phyloP scores from a whole-genome alignment of 2,113 vertebrate genomes.

The Alosa alosa region DNA sequence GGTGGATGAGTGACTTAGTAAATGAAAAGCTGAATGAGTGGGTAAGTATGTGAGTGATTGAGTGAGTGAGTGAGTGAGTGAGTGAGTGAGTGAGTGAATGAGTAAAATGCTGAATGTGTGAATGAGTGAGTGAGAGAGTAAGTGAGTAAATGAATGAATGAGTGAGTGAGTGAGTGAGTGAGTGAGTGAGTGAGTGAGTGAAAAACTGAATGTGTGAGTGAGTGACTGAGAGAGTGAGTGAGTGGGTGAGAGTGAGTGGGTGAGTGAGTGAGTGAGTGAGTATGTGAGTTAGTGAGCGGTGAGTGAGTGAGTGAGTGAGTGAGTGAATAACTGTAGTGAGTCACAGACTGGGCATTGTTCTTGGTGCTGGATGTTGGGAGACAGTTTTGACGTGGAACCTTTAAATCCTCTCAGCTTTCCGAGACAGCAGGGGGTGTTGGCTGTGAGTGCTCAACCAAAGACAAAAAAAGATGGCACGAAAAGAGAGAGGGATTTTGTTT shows the following conservation, averaged over 20 bases:
- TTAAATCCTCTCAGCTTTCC: conserved; percentile 34
- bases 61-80: no score
- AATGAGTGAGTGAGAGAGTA: not conserved
- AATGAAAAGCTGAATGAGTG: not conserved
- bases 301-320: not conserved
- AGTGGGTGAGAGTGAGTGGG: not conserved
- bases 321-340: not conserved
- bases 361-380: not conserved
- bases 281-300: not conserved
- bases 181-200: not conserved
- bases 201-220: not conserved
- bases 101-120: no score
- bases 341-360: conserved; percentile 3
- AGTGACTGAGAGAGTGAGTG: not conserved
- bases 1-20: no score
- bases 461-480: not conserved
- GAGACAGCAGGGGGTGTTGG: conserved; percentile 45
- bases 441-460: not conserved
- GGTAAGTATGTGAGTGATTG: not conserved
- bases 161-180: not conserved
- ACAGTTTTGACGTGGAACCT: not conserved
- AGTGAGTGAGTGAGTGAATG: conserved; percentile 15
- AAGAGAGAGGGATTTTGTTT: not conserved
- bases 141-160: not conserved
- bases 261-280: not conserved